Conservation (phyloP, 2,888 invertebrate genomes). For the Melieria picta region DNA sequence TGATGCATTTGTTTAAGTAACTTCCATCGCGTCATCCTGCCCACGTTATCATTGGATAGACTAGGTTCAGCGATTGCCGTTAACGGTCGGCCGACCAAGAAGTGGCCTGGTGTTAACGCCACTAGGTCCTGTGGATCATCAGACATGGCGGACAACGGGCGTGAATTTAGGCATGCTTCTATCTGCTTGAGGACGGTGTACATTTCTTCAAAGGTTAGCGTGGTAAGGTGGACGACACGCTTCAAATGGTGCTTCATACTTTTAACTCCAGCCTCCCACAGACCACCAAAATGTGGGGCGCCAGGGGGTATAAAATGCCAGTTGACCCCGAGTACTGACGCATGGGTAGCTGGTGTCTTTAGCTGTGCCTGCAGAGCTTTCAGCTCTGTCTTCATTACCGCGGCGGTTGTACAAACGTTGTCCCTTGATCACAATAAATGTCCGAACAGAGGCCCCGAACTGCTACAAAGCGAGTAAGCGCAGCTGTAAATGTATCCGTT, state of each 20-base stretch:
- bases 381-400: conserved; percentile 4
- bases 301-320: conserved; percentile 21
- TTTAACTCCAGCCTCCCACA: conserved; percentile 22
- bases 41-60: not conserved
- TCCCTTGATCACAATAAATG: not conserved
- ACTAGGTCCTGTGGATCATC: not conserved
- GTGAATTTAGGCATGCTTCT: conserved; percentile 6
- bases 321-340: not conserved
- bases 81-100: not conserved
- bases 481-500: conserved; percentile 7
- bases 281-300: conserved; percentile 14
- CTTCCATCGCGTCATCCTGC: not conserved
- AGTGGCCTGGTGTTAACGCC: conserved; percentile 4
- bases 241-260: conserved; percentile 15
- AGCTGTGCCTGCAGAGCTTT: not conserved
- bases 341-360: not conserved
- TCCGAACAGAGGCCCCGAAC: conserved; percentile 5
- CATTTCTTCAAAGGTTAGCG: conserved; percentile 9
- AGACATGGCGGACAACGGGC: not conserved
- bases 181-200: conserved; percentile 12
- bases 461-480: not conserved
- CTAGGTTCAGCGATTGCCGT: not conserved
- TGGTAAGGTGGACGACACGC: not conserved
- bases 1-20: conserved; percentile 3
- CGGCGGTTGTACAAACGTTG: not conserved